These are phyloP conservation scores for Phoebastria nigripes DNA, from an alignment of 2,797 vertebrate species.

Conservation along the genomic window DNA sequence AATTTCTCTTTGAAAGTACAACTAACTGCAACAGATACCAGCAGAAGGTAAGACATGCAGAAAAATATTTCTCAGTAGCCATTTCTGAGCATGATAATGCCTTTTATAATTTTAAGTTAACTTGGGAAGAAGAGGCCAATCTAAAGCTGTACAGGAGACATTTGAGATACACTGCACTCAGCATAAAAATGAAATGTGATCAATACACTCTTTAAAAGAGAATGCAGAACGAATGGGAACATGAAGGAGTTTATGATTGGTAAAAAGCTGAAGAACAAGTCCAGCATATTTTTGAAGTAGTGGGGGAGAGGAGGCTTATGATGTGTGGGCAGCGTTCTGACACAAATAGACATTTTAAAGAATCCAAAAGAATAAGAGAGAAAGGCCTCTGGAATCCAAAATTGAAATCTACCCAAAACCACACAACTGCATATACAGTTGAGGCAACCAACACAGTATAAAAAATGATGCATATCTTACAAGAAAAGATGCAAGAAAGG, in stretches of 20 bases:
- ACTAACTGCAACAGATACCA: neutral
- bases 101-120: neutral
- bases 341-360: constrained; percentile 29
- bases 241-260: neutral
- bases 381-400: neutral
- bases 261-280: neutral
- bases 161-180: neutral
- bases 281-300: neutral
- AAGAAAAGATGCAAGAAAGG: neutral
- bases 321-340: constrained; percentile 4
- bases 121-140: neutral
- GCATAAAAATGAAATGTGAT: neutral
- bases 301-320: neutral
- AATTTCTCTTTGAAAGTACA: neutral
- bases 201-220: neutral
- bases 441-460: neutral
- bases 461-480: neutral
- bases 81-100: neutral
- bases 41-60: fast-evolving
- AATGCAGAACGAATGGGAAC: neutral
- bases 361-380: neutral
- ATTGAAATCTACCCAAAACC: neutral
- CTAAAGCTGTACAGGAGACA: neutral
- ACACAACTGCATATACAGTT: neutral
- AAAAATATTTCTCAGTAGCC: neutral